phyloP scores from a whole-genome alignment of 2,797 vertebrate genomes.

The Pogonophryne albipinna region DNA sequence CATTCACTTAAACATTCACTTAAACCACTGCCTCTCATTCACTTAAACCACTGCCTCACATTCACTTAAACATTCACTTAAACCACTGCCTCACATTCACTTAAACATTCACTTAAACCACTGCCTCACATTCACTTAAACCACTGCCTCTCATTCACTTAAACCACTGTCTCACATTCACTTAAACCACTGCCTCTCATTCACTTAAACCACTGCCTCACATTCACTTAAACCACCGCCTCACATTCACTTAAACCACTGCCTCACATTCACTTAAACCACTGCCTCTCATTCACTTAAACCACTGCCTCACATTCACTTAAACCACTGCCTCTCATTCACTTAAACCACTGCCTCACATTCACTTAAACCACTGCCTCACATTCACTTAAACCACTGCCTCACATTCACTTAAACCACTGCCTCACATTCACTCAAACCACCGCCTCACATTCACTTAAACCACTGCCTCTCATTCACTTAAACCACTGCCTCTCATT shows the following conservation, averaged over 20 bases:
- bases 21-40: constrained; percentile 34
- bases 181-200: constrained; percentile 27
- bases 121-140: constrained; percentile 26
- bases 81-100: constrained; percentile 29
- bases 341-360: constrained; percentile 25
- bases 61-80: constrained; percentile 47
- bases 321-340: constrained; percentile 24
- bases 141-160: constrained; percentile 27
- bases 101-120: constrained; percentile 43
- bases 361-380: constrained; percentile 49
- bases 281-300: not conserved
- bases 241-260: constrained; percentile 10
- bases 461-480: constrained; percentile 29
- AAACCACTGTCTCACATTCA: constrained; percentile 29
- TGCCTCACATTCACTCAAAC: constrained; percentile 24
- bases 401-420: constrained; percentile 39
- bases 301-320: constrained; percentile 7
- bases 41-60: constrained; percentile 9
- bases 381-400: not conserved
- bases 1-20: constrained; percentile 26
- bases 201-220: constrained; percentile 46
- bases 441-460: constrained; percentile 25
- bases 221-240: constrained; percentile 49
- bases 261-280: constrained; percentile 22
- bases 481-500: constrained; percentile 18